phyloP scores from a whole-genome alignment of 2,797 vertebrate genomes.

The Pantherophis vulpinus region DNA sequence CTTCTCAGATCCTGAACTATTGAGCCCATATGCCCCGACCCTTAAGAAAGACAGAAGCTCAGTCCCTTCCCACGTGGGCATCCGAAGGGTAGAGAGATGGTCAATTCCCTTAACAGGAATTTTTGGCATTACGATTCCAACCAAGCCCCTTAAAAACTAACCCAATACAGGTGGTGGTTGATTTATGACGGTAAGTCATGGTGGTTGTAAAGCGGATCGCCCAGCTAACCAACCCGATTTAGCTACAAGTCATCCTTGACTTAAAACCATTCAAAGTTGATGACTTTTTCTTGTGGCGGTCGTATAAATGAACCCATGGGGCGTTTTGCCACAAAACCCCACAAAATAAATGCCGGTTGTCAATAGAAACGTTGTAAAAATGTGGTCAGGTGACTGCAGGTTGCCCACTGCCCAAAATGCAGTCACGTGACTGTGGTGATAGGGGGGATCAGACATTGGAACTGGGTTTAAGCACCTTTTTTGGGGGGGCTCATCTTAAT shows the following conservation, averaged over 20 bases:
- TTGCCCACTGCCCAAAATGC: background rate
- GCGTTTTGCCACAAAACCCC: background rate
- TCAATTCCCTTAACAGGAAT: background rate
- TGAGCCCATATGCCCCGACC: background rate
- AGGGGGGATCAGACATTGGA: accelerated
- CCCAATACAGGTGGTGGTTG: background rate
- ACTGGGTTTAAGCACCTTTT: too few species aligned
- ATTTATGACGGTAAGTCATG: background rate
- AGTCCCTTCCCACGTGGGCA: background rate
- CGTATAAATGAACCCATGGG: background rate
- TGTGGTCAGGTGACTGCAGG: too few species aligned
- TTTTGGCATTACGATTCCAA: background rate
- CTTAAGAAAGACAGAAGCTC: background rate
- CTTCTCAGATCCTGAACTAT: background rate
- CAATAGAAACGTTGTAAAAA: accelerated
- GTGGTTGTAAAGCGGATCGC: background rate
- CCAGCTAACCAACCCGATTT: background rate
- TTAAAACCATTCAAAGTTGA: background rate
- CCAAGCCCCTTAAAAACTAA: background rate
- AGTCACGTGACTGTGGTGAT: too few species aligned
- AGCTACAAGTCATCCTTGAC: background rate
- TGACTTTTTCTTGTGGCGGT: background rate
- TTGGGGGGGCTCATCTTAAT: too few species aligned
- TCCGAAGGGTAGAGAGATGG: background rate
- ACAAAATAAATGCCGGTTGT: background rate